Base-by-base conservation (phyloP, 2,113 vertebrate genomes). In the Albula goreensis region DNA sequence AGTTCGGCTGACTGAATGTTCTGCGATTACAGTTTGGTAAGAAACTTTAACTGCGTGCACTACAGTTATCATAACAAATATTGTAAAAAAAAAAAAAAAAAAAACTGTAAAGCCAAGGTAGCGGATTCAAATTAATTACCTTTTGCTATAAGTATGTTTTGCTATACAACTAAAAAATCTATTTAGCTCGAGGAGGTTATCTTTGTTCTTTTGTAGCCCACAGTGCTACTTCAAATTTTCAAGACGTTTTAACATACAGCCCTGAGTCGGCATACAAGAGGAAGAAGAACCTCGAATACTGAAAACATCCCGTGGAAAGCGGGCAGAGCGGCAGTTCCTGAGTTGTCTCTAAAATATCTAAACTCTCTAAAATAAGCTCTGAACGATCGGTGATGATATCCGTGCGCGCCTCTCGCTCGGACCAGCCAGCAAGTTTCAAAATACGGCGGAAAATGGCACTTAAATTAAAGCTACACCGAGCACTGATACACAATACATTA, bases 271-370 rank as follows among this genome's bases (percentile, higher is more conserved):
- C 31, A 41, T 85, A 48, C n/a, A 48, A n/a, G 60, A n/a, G 12
- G 49, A 80, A 74, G 31, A 83, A 51, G 77, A 80, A 57, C 50
- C 12, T 80, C 56, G 17, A 66, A 25, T 74, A 10, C 50, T 49
- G 70, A 79, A 85, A 70, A 79, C 49, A 48, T 57, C 22, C 53
- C 74, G 88, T 89, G 87, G 83, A 89, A 92, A 91, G 90, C 92
- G 93, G 92, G 86, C 19, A 87, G 86, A 93, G 94, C 88, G 90
- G 88, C 90, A 95, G 84, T 89, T 87, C 81, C 85, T 94, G 90
- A 86, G 91, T 91, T 91, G 93, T 92, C 93, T 90, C 93, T 89
- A 90, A 94, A 95, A 96, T 94, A 92, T 95, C 88, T 90, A 83
- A 74, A 50, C 81, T 15, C 87, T 87, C 92, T 93, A 92, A 93